Evolutionary conservation across 1,140 invertebrate genomes (phyloP).

Genomic region (Drosophila pseudoananassae): DNA sequence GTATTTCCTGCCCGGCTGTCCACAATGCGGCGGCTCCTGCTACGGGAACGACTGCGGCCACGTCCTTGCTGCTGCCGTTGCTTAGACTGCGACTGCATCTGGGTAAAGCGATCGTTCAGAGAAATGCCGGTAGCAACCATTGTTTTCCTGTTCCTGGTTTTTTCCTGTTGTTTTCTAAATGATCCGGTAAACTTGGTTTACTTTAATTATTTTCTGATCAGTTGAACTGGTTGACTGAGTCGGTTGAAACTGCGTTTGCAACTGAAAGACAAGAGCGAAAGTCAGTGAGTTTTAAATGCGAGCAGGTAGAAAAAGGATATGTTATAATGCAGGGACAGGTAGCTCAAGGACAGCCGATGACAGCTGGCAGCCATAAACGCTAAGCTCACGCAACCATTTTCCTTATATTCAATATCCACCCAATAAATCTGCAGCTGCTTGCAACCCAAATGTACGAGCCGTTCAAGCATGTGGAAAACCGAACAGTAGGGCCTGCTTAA

Average conservation of each 20-base stretch:
- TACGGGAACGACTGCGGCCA: constrained; percentile 62
- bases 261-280: constrained; percentile 54
- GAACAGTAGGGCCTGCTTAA: background rate
- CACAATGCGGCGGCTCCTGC: constrained; percentile 67
- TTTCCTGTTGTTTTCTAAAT: background rate
- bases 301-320: constrained; percentile 44
- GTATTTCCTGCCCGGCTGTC: constrained; percentile 22
- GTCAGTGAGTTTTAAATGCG: constrained; percentile 58
- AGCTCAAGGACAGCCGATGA: constrained; percentile 15
- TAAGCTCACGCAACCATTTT: constrained; percentile 35
- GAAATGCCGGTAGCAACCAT: constrained; percentile 77
- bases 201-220: constrained; percentile 5
- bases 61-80: constrained; percentile 21
- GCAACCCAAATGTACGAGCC: background rate
- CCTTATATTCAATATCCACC: constrained; percentile 28
- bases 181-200: constrained; percentile 4
- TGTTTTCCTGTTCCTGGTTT: constrained; percentile 12
- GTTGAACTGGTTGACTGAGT: constrained; percentile 14
- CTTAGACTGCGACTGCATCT: constrained; percentile 55
- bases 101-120: constrained; percentile 81
- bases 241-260: constrained; percentile 54
- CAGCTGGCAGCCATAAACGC: constrained; percentile 62
- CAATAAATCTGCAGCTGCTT: constrained; percentile 50
- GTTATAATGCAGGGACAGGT: constrained; percentile 30
- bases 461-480: constrained; percentile 7